Percentiles rank a stretch among this genome's conserved stretches.
These are phyloP conservation scores for Morelia viridis DNA, from an alignment of 2,797 vertebrate genomes.

Conservation along the genomic window DNA sequence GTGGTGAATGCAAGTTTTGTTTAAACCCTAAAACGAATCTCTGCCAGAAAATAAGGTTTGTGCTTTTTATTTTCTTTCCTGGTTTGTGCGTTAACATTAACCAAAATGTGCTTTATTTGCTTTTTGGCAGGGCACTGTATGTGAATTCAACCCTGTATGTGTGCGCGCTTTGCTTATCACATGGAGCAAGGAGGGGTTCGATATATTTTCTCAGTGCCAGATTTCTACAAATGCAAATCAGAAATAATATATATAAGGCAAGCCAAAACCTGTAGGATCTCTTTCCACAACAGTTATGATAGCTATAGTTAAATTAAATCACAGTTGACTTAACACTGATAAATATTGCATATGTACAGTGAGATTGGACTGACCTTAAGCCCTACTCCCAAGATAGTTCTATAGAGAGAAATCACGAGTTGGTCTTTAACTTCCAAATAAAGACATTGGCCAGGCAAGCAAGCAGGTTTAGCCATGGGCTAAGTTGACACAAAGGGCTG, in stretches of 20 bases:
- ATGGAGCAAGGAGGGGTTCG: not conserved
- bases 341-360: not conserved
- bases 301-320: not conserved
- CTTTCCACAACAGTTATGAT: not conserved
- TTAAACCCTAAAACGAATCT: slow-evolving; percentile 97
- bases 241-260: not conserved
- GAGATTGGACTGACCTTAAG: not conserved
- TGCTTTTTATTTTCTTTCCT: not conserved
- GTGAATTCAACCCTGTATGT: not conserved
- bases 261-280: not conserved
- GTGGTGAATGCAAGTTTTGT: slow-evolving; percentile 97
- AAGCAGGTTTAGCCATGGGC: not conserved
- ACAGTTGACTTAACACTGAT: not conserved
- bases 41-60: slow-evolving; percentile 97
- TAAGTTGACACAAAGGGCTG: not conserved
- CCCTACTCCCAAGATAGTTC: not conserved
- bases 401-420: not conserved
- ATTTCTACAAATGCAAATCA: not conserved
- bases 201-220: not conserved
- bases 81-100: not conserved
- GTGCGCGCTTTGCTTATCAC: not conserved
- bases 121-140: not conserved
- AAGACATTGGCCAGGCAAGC: not conserved
- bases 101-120: not conserved
- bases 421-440: not conserved